Percentiles rank a stretch among this genome's conserved stretches.
These are phyloP conservation scores for Gobionotothen gibberifrons DNA, from an alignment of 2,797 vertebrate genomes.

Conservation along the genomic window DNA sequence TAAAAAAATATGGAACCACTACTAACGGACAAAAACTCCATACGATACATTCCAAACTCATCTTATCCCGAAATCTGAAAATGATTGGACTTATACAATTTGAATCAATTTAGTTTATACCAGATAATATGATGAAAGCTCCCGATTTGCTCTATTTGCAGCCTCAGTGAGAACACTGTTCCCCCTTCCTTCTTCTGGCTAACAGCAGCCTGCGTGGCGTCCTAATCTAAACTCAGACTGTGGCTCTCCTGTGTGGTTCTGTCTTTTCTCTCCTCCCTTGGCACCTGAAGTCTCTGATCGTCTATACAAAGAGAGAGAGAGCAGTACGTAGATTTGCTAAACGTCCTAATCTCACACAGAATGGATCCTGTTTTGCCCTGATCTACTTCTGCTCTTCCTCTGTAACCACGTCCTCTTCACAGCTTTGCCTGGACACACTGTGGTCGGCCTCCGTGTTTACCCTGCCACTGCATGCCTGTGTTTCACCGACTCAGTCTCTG, in stretches of 20 bases:
- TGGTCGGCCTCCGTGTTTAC: slow-evolving; percentile 62
- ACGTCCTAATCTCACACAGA: slow-evolving; percentile 55
- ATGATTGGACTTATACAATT: not conserved
- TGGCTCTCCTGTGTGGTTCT: slow-evolving; percentile 67
- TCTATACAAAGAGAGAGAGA: slow-evolving; percentile 63
- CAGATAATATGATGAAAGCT: not conserved
- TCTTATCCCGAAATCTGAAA: slow-evolving; percentile 2
- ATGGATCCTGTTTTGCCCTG: slow-evolving; percentile 57
- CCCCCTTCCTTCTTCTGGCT: slow-evolving; percentile 47
- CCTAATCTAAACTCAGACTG: slow-evolving; percentile 53
- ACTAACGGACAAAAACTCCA: not conserved
- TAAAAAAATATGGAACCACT: not conserved
- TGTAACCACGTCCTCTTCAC: slow-evolving; percentile 79
- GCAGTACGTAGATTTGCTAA: slow-evolving; percentile 64
- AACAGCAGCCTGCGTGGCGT: slow-evolving; percentile 39
- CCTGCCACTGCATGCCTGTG: slow-evolving; percentile 79
- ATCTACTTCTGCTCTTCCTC: slow-evolving; percentile 73
- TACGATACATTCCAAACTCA: not conserved
- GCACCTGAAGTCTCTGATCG: slow-evolving; percentile 36
- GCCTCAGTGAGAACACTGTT: slow-evolving; percentile 60
- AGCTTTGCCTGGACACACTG: slow-evolving; percentile 76
- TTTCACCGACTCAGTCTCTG: slow-evolving; percentile 82
- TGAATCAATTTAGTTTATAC: not conserved
- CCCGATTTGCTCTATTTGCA: not conserved
- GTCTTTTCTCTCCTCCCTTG: slow-evolving; percentile 55